A percentile compares a stretch with the other conserved stretches of the same genome.
Conservation (phyloP, 2,888 invertebrate species). For the Antheraea yamamai region DNA sequence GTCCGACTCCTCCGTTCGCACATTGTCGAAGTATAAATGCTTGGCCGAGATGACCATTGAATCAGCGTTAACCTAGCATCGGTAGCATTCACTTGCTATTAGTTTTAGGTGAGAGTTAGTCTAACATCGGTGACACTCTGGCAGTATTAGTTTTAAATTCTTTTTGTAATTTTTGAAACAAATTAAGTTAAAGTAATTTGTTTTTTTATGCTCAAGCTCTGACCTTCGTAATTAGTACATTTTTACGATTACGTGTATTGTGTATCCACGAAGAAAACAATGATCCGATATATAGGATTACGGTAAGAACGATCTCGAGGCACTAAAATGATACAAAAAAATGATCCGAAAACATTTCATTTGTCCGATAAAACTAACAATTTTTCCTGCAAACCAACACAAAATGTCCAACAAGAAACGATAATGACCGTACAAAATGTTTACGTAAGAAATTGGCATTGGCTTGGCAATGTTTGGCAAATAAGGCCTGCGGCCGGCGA, state of each 20-base stretch:
- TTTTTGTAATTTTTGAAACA: too few relatives aligned
- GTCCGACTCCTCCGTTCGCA: too few relatives aligned
- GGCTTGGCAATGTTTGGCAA: constrained; percentile 70
- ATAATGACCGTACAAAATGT: constrained; percentile 69
- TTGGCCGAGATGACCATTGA: too few relatives aligned
- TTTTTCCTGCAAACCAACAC: constrained; percentile 36
- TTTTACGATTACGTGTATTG: not conserved
- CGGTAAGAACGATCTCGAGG: not conserved
- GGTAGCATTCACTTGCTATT: too few relatives aligned
- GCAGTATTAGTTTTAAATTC: too few relatives aligned
- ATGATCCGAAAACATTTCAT: constrained; percentile 15
- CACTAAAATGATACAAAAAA: not conserved
- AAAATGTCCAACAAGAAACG: constrained; percentile 56
- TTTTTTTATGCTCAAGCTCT: too few relatives aligned
- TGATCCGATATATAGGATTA: not conserved
- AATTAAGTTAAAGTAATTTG: too few relatives aligned
- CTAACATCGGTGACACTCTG: too few relatives aligned
- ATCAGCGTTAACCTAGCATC: too few relatives aligned
- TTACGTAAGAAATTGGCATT: constrained; percentile 70
- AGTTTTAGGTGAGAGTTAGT: too few relatives aligned
- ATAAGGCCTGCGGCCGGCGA: constrained; percentile 61
- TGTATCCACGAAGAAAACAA: not conserved
- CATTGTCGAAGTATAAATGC: too few relatives aligned
- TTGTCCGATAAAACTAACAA: constrained; percentile 22
- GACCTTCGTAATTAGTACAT: not conserved